Conservation (phyloP, 2,113 vertebrate genomes). For the Cololabis saira region DNA sequence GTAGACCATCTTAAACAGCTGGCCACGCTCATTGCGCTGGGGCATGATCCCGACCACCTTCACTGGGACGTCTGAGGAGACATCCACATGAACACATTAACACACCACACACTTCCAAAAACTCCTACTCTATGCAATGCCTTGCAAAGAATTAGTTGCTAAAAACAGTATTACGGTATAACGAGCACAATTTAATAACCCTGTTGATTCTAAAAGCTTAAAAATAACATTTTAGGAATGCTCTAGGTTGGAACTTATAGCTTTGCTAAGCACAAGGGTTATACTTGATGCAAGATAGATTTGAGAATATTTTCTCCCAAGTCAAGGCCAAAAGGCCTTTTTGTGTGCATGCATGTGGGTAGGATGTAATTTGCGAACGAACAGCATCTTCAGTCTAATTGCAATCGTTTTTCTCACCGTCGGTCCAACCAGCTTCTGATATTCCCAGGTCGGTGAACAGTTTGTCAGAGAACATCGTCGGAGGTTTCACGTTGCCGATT, state of each 20-base stretch:
- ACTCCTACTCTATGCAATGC: background rate
- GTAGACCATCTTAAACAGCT: slow-evolving; percentile 87
- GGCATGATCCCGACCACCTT: slow-evolving; percentile 90
- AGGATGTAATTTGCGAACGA: background rate
- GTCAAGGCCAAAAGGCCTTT: background rate
- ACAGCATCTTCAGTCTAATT: background rate
- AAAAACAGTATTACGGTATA: background rate
- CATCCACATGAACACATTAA: slow-evolving; percentile 18
- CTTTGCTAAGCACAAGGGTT: background rate
- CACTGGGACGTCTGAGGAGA: slow-evolving; percentile 83
- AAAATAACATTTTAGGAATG: no score
- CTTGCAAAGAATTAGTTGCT: background rate
- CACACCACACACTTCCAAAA: slow-evolving; percentile 11
- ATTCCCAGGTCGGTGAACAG: slow-evolving; percentile 89
- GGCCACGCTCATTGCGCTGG: slow-evolving; percentile 75
- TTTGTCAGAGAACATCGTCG: slow-evolving; percentile 78
- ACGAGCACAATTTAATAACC: no score
- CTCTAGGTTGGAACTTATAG: background rate
- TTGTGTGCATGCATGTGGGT: background rate
- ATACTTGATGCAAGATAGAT: background rate
- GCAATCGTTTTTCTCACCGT: slow-evolving; percentile 65
- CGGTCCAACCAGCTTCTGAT: slow-evolving; percentile 84
- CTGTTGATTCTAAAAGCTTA: no score
- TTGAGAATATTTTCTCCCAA: background rate
- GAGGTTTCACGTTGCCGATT: slow-evolving; percentile 71